Percentiles rank a stretch among this genome's conserved stretches.
phyloP scores from a whole-genome alignment of 2,888 invertebrate genomes.

The Panzeria rudis region DNA sequence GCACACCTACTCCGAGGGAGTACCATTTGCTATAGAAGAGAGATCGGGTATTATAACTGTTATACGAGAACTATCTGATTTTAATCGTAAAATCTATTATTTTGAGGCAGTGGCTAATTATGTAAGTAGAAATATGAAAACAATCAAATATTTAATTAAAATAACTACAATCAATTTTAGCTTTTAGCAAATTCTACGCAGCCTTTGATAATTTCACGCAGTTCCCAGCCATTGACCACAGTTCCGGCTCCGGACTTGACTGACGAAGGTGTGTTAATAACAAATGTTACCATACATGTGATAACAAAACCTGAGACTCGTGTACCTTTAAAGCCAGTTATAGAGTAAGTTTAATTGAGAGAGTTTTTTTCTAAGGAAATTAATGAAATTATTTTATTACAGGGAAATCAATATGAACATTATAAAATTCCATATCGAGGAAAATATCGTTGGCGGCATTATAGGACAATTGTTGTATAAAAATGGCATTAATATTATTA shows the following conservation, averaged over 20 bases:
- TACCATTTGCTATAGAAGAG: slow-evolving; percentile 96
- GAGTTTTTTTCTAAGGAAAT: not conserved
- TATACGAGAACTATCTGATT: slow-evolving; percentile 89
- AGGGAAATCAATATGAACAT: slow-evolving; percentile 89
- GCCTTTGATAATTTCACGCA: slow-evolving; percentile 77
- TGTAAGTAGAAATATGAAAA: slow-evolving; percentile 77
- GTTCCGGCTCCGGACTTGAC: slow-evolving; percentile 79
- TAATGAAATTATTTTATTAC: slow-evolving; percentile 32
- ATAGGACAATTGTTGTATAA: slow-evolving; percentile 89
- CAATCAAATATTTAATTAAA: not conserved
- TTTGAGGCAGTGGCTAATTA: slow-evolving; percentile 92
- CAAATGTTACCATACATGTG: slow-evolving; percentile 93
- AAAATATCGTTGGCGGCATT: slow-evolving; percentile 89
- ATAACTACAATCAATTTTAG: slow-evolving; percentile 70
- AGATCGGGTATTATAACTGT: slow-evolving; percentile 94
- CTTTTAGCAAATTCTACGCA: slow-evolving; percentile 80
- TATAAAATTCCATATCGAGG: slow-evolving; percentile 90
- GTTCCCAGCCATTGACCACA: slow-evolving; percentile 78
- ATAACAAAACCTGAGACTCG: slow-evolving; percentile 90
- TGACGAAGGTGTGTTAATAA: slow-evolving; percentile 88
- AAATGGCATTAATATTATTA: slow-evolving; percentile 80
- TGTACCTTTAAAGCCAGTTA: slow-evolving; percentile 82
- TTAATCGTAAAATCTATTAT: slow-evolving; percentile 88
- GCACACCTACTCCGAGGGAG: slow-evolving; percentile 94
- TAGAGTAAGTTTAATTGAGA: slow-evolving; percentile 78